phyloP scores from a whole-genome alignment of 2,888 invertebrate species.

The Andrena hattorfiana region DNA sequence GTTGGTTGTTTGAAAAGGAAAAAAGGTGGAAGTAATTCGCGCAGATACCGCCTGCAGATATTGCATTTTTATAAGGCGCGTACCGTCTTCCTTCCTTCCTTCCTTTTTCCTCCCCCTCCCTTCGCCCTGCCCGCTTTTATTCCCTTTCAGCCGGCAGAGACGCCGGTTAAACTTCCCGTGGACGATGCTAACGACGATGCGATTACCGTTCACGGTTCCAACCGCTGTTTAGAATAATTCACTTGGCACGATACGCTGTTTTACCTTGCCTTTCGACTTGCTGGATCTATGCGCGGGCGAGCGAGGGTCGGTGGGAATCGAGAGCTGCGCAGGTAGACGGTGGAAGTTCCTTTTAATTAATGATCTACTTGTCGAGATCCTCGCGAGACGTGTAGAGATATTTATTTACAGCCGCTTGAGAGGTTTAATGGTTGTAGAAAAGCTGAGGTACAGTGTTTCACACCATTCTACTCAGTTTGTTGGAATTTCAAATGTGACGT shows the following conservation, averaged over 20 bases:
- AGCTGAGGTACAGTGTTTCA: too few relatives aligned
- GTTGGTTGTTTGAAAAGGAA: slow-evolving; percentile 38
- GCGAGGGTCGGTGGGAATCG: not conserved
- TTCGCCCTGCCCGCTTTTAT: slow-evolving; percentile 15
- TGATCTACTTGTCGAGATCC: too few relatives aligned
- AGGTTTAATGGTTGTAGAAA: too few relatives aligned
- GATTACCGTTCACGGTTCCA: slow-evolving; percentile 51
- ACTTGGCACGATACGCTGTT: not conserved
- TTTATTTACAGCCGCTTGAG: too few relatives aligned
- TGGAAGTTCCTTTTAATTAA: too few relatives aligned
- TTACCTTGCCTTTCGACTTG: slow-evolving; percentile 2
- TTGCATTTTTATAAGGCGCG: slow-evolving; percentile 74
- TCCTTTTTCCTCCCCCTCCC: not conserved
- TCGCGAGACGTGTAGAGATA: too few relatives aligned
- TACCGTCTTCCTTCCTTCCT: slow-evolving; percentile 19
- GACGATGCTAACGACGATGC: slow-evolving; percentile 56
- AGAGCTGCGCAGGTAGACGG: too few relatives aligned
- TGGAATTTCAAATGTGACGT: too few relatives aligned
- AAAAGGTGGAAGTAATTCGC: slow-evolving; percentile 67
- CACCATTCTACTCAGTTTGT: too few relatives aligned
- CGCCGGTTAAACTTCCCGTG: slow-evolving; percentile 42
- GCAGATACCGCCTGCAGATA: slow-evolving; percentile 68
- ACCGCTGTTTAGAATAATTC: slow-evolving; percentile 34
- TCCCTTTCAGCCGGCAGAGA: slow-evolving; percentile 37
- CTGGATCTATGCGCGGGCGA: not conserved